Percentiles rank a stretch among this genome's conserved stretches.
phyloP scores from a whole-genome alignment of 2,888 invertebrate species.

The Enchytraeus crypticus region DNA sequence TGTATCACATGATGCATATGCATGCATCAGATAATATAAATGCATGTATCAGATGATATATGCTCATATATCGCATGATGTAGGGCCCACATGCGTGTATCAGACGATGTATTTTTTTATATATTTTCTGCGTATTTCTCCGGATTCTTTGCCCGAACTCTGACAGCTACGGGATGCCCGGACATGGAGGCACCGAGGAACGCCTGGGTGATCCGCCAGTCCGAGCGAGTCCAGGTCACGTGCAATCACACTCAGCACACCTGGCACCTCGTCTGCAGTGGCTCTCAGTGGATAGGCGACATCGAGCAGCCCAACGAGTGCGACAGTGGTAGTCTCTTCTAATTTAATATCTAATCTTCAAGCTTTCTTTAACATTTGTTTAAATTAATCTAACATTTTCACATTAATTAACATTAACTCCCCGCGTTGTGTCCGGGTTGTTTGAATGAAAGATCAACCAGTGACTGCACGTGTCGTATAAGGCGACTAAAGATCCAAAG shows the following conservation, averaged over 20 bases:
- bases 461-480: too few relatives aligned
- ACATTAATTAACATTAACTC: background rate
- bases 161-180: conserved; percentile 11
- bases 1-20: too few relatives aligned
- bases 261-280: conserved; percentile 14
- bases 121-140: too few relatives aligned
- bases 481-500: too few relatives aligned
- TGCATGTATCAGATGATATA: too few relatives aligned
- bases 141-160: too few relatives aligned
- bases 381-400: background rate
- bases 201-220: background rate
- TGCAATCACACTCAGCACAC: conserved; percentile 8
- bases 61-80: too few relatives aligned
- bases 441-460: too few relatives aligned
- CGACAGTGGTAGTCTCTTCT: background rate
- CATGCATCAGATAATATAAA: too few relatives aligned
- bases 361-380: background rate
- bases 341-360: background rate
- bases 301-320: conserved; percentile 1
- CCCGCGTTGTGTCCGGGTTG: too few relatives aligned
- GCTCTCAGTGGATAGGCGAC: conserved; percentile 6
- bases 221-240: conserved; percentile 7
- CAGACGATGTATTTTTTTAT: too few relatives aligned
- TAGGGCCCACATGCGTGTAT: too few relatives aligned
- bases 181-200: conserved; percentile 8